A percentile compares a stretch with the other conserved stretches of the same genome.
These are phyloP conservation scores for Peucedramus taeniatus DNA, from an alignment of 2,113 vertebrate genomes.

Conservation along the genomic window DNA sequence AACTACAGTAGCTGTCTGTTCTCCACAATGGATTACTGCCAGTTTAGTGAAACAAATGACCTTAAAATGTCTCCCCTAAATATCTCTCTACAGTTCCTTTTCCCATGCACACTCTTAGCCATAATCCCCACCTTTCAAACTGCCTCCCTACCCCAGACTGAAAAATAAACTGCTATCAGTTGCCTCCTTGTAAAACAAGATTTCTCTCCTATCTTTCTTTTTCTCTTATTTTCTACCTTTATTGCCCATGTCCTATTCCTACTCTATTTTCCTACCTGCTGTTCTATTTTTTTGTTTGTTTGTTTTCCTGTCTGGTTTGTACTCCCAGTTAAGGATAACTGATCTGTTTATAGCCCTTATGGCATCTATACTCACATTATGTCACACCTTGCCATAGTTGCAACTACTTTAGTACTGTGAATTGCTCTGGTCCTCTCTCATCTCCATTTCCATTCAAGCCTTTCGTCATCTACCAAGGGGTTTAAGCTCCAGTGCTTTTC, in stretches of 20 bases:
- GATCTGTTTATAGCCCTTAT: neutral
- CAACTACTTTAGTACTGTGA: neutral
- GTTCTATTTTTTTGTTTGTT: neutral
- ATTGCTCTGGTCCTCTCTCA: neutral
- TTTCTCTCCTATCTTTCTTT: neutral
- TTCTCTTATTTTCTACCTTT: neutral
- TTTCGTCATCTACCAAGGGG: neutral
- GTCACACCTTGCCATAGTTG: neutral
- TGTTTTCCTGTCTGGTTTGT: neutral
- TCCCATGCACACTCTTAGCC: neutral
- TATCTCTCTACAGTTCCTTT: constrained; percentile 16
- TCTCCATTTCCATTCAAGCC: neutral
- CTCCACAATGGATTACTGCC: constrained; percentile 48
- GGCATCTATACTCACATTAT: neutral
- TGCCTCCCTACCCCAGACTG: neutral
- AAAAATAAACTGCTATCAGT: neutral
- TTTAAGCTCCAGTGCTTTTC: neutral
- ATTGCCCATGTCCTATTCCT: neutral
- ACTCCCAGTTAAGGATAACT: neutral
- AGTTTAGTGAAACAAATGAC: constrained; percentile 41
- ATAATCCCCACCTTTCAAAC: neutral
- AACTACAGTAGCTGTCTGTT: constrained; percentile 53
- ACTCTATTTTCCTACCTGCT: neutral
- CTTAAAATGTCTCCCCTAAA: constrained; percentile 54
- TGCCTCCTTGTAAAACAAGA: neutral